phyloP scores from a whole-genome alignment of 2,888 invertebrate species.

The Caenorhabditis zanzibari region DNA sequence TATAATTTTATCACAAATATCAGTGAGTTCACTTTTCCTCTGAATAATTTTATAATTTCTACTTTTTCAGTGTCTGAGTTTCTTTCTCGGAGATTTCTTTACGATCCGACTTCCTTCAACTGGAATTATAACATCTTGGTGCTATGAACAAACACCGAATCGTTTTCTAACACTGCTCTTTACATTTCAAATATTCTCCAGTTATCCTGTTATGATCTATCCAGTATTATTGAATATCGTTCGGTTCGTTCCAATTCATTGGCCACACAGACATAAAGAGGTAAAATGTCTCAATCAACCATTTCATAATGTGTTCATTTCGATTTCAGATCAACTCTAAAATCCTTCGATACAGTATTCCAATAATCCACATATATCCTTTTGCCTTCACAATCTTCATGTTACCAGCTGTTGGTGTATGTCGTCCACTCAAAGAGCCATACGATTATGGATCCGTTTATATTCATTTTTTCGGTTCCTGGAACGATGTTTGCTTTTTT shows the following conservation, averaged over 20 bases:
- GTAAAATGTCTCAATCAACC: not conserved
- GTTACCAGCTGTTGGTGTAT: slow-evolving; percentile 40
- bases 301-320: not conserved
- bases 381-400: slow-evolving; percentile 18
- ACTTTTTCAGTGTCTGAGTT: slow-evolving; percentile 27
- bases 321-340: slow-evolving; percentile 24
- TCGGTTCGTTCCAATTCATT: slow-evolving; percentile 32
- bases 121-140: slow-evolving; percentile 34
- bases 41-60: not conserved
- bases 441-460: slow-evolving; percentile 37
- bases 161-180: slow-evolving; percentile 12
- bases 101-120: slow-evolving; percentile 32
- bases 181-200: slow-evolving; percentile 18
- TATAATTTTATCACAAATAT: slow-evolving; percentile 26
- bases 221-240: slow-evolving; percentile 23
- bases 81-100: slow-evolving; percentile 34
- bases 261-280: slow-evolving; percentile 17
- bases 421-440: slow-evolving; percentile 20
- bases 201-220: slow-evolving; percentile 34
- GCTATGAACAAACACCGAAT: slow-evolving; percentile 26
- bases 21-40: slow-evolving; percentile 20
- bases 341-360: slow-evolving; percentile 18
- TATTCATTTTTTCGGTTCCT: slow-evolving; percentile 31
- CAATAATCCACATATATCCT: slow-evolving; percentile 21
- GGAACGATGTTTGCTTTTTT: slow-evolving; percentile 21